phyloP scores from a whole-genome alignment of 2,113 vertebrate genomes.

The Tauraco erythrolophus region DNA sequence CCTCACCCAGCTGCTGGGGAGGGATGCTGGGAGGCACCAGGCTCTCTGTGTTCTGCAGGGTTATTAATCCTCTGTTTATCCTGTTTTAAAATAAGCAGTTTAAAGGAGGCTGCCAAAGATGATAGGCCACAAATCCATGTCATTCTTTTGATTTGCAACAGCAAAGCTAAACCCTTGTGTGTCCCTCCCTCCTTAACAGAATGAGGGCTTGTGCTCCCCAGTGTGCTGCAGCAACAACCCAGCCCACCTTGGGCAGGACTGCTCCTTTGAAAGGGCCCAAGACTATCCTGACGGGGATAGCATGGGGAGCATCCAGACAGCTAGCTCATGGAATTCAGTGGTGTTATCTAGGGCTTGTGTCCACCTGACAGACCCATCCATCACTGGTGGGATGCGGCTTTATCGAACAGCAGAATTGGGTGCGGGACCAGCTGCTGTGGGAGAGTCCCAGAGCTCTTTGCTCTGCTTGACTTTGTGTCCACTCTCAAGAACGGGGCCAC shows the following conservation, averaged over 20 bases:
- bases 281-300: accelerated
- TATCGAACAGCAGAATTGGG: neutral
- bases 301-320: neutral
- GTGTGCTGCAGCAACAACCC: accelerated
- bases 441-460: neutral
- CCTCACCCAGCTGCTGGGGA: neutral
- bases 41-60: neutral
- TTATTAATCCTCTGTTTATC: conserved; percentile 66
- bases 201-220: neutral
- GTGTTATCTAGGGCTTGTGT: neutral
- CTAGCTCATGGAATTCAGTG: neutral
- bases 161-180: neutral
- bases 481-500: neutral
- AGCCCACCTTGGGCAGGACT: neutral
- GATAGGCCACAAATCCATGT: conserved; percentile 65
- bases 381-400: neutral
- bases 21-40: neutral
- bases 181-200: neutral
- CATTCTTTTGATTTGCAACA: conserved; percentile 43
- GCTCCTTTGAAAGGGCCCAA: neutral
- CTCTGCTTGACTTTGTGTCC: neutral
- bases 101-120: conserved; percentile 56
- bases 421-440: neutral
- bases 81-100: conserved; percentile 71
- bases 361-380: neutral